These are phyloP conservation scores for Psophia crepitans DNA, from an alignment of 2,113 vertebrate genomes.

Conservation along the genomic window DNA sequence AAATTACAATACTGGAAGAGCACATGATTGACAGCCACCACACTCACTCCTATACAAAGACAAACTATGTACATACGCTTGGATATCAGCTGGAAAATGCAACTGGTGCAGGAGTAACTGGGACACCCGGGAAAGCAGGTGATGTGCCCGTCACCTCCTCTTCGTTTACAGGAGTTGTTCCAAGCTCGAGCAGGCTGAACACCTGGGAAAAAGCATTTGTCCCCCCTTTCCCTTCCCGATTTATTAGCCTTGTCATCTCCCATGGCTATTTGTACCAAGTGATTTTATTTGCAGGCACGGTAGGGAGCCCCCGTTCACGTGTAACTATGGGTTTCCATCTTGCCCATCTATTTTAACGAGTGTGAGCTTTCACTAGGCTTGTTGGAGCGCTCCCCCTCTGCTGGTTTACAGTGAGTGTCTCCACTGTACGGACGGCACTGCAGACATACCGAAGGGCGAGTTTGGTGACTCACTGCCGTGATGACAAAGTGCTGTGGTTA, in stretches of 20 bases:
- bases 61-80: constrained; percentile 77
- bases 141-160: constrained; percentile 40
- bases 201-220: constrained; percentile 9
- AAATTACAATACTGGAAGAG: constrained; percentile 75
- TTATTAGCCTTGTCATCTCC: constrained; percentile 13
- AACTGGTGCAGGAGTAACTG: constrained; percentile 52
- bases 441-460: neutral
- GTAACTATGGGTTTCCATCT: neutral
- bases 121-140: constrained; percentile 17
- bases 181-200: neutral
- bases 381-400: neutral
- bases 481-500: neutral
- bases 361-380: neutral
- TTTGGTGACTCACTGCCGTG: neutral
- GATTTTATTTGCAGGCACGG: constrained; percentile 10
- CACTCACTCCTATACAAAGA: constrained; percentile 78
- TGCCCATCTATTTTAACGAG: neutral
- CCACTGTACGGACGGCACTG: neutral
- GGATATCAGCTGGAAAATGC: constrained; percentile 71
- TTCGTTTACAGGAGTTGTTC: constrained; percentile 32
- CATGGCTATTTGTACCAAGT: constrained; percentile 5
- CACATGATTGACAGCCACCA: constrained; percentile 76
- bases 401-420: neutral
- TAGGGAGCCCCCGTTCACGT: neutral
- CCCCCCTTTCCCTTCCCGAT: constrained; percentile 23